Conservation (phyloP, 2,113 vertebrate genomes). For the Bubo bubo region DNA sequence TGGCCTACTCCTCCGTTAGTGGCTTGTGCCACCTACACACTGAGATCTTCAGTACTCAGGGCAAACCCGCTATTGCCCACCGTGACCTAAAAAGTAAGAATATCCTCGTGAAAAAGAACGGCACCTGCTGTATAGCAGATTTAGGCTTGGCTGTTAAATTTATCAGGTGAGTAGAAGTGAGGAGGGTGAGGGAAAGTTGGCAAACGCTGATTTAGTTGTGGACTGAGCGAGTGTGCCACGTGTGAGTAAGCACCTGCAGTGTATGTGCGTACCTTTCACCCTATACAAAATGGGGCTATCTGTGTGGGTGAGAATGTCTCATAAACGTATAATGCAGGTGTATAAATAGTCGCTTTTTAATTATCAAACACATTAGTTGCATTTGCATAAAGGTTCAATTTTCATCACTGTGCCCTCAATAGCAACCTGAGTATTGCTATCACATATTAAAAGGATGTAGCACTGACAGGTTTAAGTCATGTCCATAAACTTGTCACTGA, state of each 20-base stretch:
- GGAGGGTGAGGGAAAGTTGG: background rate
- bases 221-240: rapidly evolving
- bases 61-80: constrained; percentile 96
- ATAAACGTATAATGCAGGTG: background rate
- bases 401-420: rapidly evolving
- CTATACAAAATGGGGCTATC: background rate
- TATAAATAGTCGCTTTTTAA: background rate
- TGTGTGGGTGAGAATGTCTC: background rate
- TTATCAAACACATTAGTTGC: background rate
- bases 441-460: rapidly evolving
- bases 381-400: background rate
- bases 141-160: constrained; percentile 95
- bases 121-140: constrained; percentile 94
- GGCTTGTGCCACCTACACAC: constrained; percentile 96
- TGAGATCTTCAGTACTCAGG: constrained; percentile 96
- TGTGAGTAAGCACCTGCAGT: background rate
- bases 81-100: constrained; percentile 98
- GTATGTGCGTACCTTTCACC: background rate
- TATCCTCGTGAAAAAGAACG: constrained; percentile 95
- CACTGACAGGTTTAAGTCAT: background rate
- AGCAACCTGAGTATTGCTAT: background rate
- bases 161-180: constrained; percentile 84
- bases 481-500: background rate
- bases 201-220: background rate
- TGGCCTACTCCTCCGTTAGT: constrained; percentile 91